Percentiles rank a stretch among this genome's conserved stretches.
Conservation (phyloP, 2,113 vertebrate species). For the Tricholaema leucomelas region DNA sequence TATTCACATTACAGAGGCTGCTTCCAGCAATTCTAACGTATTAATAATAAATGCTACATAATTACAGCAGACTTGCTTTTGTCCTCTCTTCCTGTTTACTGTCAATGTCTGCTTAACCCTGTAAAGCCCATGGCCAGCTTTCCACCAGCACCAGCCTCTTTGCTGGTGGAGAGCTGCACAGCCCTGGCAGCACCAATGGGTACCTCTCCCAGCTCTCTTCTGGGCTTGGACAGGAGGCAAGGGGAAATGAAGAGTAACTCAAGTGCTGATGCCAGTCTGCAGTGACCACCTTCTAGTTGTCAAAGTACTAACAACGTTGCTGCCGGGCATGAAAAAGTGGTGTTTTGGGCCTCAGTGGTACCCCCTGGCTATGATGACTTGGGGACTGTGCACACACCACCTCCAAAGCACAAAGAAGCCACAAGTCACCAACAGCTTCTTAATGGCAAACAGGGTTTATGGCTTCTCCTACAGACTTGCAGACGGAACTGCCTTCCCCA, state of each 20-base stretch:
- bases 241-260: background rate
- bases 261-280: background rate
- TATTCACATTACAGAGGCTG: slow-evolving; percentile 78
- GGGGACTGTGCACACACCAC: rapidly evolving
- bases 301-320: background rate
- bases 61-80: slow-evolving; percentile 78
- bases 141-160: background rate
- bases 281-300: background rate
- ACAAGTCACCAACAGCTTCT: background rate
- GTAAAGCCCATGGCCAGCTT: background rate
- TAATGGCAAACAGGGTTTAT: background rate
- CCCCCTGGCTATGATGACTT: background rate
- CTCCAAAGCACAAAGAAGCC: background rate
- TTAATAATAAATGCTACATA: slow-evolving; percentile 86
- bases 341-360: background rate
- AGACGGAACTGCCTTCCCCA: background rate
- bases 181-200: background rate
- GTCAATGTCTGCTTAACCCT: slow-evolving; percentile 70
- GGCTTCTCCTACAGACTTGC: background rate
- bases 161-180: rapidly evolving
- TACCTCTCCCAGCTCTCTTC: background rate
- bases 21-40: slow-evolving; percentile 82
- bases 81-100: slow-evolving; percentile 76
- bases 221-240: rapidly evolving
- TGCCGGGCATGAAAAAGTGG: background rate